Evolutionary conservation across 1,140 invertebrate genomes (phyloP), one percentile per base, ranked within the genome.

Genomic region (Planococcus citri): DNA sequence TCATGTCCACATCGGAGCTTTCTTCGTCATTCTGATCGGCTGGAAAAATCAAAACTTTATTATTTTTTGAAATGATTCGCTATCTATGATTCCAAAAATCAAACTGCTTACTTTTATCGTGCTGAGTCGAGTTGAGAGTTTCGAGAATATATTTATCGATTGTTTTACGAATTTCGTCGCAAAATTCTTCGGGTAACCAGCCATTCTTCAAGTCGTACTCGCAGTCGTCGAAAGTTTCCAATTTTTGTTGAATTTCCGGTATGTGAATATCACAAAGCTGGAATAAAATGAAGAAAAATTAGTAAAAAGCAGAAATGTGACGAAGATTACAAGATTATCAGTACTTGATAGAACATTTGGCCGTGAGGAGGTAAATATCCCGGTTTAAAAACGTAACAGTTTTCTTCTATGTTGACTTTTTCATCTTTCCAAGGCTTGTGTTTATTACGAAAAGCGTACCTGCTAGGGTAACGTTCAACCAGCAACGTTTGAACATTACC

Each of bases 191-290:
- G 0, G 88, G 86, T 64, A 91, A 77, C 89, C 89, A 92, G 6
- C 91, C 91, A 70, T 84, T 82, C 74, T 85, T 85, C 72, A 85
- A 82, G 73, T 91, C 84, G 74, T 88, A 92, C 33, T 82, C 80
- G 68, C 81, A 78, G 22, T 86, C 82, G 1, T 88, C 86, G 71
- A 89, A 81, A 70, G 83, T 83, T 12, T 83, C 78, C 9, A 95
- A 73, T 80, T 94, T 84, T 72, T 85, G 84, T 77, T 94, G 87
- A 71, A 96, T 88, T 81, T 94, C 90, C 0, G 86, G 83, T n/a
- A 92, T 79, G n/a, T 88, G 78, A 27, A 96, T 82, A 76, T 96
- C 90, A 75, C 89, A 91, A 74, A 91, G 87, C 85, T 93, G 79
- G 71, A 81, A 24, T 25, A 60, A 20, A 60, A 60, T 24, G 21